Evolutionary conservation across 2,888 invertebrate species (phyloP).

Genomic region (Heteromyza rotundicornis): DNA sequence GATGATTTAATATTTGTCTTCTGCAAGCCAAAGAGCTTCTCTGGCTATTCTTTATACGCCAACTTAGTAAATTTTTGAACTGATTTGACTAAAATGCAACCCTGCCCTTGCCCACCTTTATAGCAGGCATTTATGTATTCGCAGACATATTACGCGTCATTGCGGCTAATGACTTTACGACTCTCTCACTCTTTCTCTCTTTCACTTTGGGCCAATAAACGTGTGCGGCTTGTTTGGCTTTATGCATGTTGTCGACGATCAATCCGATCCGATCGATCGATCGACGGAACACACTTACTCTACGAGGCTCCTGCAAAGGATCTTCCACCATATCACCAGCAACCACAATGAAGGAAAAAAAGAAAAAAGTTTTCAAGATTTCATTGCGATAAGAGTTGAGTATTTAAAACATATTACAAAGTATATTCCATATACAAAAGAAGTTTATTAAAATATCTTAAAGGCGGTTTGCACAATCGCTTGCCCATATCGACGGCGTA

Average conservation of each 20-base stretch:
- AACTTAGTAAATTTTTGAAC: no score
- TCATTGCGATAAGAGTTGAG: not conserved
- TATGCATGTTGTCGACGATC: not conserved
- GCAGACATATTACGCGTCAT: no score
- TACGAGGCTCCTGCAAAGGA: not conserved
- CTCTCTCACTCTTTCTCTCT: no score
- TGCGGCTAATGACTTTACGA: slow-evolving; percentile 46
- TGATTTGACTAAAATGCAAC: no score
- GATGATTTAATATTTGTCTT: no score
- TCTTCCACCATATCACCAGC: no score
- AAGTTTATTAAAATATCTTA: not conserved
- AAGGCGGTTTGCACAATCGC: not conserved
- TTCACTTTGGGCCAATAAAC: not conserved
- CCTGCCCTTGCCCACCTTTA: no score
- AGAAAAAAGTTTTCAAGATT: not conserved
- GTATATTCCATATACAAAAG: not conserved
- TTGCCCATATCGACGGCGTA: not conserved
- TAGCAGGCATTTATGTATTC: no score
- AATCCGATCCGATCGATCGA: not conserved
- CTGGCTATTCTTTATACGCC: no score
- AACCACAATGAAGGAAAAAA: not conserved
- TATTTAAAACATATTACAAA: slow-evolving; percentile 3
- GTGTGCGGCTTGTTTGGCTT: not conserved
- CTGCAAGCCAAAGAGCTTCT: no score
- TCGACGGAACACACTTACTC: not conserved